These are phyloP conservation scores for Crenuchus spilurus DNA, from an alignment of 2,797 vertebrate species.

Conservation along the genomic window DNA sequence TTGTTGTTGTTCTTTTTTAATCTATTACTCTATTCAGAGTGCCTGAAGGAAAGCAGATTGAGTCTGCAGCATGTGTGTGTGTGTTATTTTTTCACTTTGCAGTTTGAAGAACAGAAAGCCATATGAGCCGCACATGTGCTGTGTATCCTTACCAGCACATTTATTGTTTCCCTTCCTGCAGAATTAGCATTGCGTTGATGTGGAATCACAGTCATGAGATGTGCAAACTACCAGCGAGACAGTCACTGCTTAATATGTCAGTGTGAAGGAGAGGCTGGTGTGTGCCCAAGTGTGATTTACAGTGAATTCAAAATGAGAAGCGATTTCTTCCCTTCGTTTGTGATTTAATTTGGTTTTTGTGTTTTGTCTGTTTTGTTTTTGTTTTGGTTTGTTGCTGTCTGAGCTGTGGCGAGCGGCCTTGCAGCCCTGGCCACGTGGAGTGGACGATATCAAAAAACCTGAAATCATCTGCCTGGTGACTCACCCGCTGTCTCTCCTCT, in stretches of 20 bases:
- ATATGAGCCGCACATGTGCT: conserved; percentile 11
- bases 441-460: conserved; percentile 31
- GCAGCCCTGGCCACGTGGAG: conserved; percentile 3
- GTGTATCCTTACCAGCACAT: background rate
- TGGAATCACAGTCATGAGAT: conserved; percentile 26
- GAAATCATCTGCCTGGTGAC: conserved; percentile 25
- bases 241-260: background rate
- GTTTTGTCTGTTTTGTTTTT: background rate
- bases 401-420: background rate
- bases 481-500: background rate
- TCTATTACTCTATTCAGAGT: background rate
- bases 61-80: conserved; percentile 8
- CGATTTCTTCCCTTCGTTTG: background rate
- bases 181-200: conserved; percentile 31
- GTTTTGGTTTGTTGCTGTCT: background rate
- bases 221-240: conserved; percentile 14
- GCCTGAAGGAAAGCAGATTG: conserved; percentile 17
- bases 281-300: background rate
- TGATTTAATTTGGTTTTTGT: background rate
- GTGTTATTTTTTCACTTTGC: conserved; percentile 24
- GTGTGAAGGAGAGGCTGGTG: background rate
- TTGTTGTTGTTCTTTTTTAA: conserved; percentile 18
- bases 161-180: conserved; percentile 26
- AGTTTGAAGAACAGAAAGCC: conserved; percentile 10
- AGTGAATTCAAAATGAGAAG: conserved; percentile 11